Evolutionary conservation across 2,113 vertebrate species (phyloP).

Genomic region (Cromileptes altivelis): DNA sequence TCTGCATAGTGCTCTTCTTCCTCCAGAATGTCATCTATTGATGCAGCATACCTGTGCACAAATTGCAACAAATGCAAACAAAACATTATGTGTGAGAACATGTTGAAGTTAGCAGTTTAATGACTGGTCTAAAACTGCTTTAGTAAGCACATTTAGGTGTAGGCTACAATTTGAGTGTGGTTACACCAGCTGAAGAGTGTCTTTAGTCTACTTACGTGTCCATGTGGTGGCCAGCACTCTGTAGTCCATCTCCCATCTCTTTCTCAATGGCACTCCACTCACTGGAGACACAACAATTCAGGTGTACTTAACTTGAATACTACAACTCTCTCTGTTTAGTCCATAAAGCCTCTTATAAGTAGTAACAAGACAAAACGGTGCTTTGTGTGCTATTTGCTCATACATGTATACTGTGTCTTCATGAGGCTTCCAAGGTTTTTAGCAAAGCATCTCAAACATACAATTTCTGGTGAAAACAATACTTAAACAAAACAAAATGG

Average conservation of each 20-base stretch:
- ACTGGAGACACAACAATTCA: conserved; percentile 73
- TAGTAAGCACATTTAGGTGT: neutral
- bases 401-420: neutral
- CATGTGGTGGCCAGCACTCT: conserved; percentile 98
- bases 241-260: conserved; percentile 97
- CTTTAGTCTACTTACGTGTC: conserved; percentile 90
- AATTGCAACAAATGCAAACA: neutral
- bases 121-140: neutral
- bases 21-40: conserved; percentile 95
- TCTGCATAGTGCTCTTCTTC: conserved; percentile 97
- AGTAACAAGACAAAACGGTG: neutral
- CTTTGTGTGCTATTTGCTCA: neutral
- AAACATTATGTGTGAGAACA: neutral
- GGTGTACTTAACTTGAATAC: neutral
- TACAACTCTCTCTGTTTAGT: neutral
- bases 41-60: conserved; percentile 89
- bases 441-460: neutral
- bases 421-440: neutral
- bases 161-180: neutral
- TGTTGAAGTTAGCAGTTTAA: neutral
- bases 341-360: neutral
- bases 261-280: conserved; percentile 97
- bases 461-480: neutral
- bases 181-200: neutral
- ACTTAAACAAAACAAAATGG: neutral